Percentiles rank a stretch among this genome's conserved stretches.
These are phyloP conservation scores for Ditylenchus weischeri DNA, from an alignment of 2,888 invertebrate species.

Conservation along the genomic window DNA sequence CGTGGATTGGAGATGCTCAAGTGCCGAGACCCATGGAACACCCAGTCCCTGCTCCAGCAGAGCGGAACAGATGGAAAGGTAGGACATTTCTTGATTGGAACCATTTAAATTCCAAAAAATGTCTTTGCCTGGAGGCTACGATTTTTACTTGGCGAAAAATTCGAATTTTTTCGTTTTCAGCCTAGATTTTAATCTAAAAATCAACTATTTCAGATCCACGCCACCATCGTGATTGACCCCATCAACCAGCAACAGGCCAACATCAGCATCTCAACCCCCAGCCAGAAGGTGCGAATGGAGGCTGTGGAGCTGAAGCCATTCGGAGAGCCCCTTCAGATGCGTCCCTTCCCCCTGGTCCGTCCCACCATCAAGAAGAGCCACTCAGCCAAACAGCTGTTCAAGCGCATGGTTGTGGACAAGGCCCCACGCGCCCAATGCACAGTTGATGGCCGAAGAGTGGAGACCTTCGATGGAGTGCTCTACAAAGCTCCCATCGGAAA, in stretches of 20 bases:
- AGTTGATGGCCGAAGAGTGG: slow-evolving; percentile 34
- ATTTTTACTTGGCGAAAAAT: too few species aligned
- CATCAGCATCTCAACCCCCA: slow-evolving; percentile 47
- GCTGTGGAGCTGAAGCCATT: slow-evolving; percentile 27
- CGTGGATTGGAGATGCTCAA: slow-evolving; percentile 43
- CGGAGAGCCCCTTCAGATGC: slow-evolving; percentile 12
- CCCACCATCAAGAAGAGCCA: slow-evolving; percentile 18
- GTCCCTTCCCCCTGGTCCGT: slow-evolving; percentile 25
- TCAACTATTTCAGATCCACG: slow-evolving; percentile 25
- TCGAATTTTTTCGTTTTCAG: too few species aligned
- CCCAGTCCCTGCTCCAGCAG: slow-evolving; percentile 24
- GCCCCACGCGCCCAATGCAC: slow-evolving; percentile 30
- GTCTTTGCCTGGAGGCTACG: neutral
- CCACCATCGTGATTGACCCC: slow-evolving; percentile 49
- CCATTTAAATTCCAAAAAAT: neutral
- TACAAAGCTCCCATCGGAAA: slow-evolving; percentile 48
- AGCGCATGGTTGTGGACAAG: slow-evolving; percentile 7
- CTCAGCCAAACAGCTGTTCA: slow-evolving; percentile 27
- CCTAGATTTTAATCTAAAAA: too few species aligned
- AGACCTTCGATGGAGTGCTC: slow-evolving; percentile 55
- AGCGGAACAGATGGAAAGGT: slow-evolving; percentile 25
- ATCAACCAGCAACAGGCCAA: slow-evolving; percentile 41
- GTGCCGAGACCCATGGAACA: slow-evolving; percentile 41
- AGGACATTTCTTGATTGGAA: neutral
- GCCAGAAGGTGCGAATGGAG: slow-evolving; percentile 36